Conservation (phyloP, 2,888 invertebrate species). For the Ichneumoninae sp. region DNA sequence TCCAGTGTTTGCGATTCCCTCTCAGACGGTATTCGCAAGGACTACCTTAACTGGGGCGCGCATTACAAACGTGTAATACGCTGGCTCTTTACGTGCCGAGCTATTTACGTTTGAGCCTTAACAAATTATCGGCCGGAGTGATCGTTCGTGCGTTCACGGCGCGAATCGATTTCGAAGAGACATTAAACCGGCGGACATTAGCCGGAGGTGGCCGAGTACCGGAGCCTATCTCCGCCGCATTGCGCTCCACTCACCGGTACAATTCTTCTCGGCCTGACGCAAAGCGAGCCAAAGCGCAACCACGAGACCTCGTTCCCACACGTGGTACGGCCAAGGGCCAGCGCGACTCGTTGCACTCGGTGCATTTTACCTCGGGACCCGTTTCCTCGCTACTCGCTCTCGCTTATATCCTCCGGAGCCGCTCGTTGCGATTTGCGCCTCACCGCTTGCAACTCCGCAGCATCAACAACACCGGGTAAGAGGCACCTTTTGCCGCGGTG, state of each 20-base stretch:
- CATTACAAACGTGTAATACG: background rate
- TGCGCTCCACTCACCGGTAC: slow-evolving; percentile 32
- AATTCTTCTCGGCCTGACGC: slow-evolving; percentile 49
- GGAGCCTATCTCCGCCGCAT: slow-evolving; percentile 9
- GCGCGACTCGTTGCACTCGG: slow-evolving; percentile 59
- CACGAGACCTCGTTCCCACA: slow-evolving; percentile 42
- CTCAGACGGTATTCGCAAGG: no score
- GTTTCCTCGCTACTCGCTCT: slow-evolving; percentile 58
- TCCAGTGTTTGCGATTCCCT: no score
- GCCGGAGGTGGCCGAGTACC: slow-evolving; percentile 4
- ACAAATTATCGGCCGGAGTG: slow-evolving; percentile 35
- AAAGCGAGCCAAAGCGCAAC: slow-evolving; percentile 33
- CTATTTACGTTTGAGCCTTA: background rate
- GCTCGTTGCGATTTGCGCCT: slow-evolving; percentile 59
- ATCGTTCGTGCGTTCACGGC: slow-evolving; percentile 37
- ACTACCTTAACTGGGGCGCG: background rate
- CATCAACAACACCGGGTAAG: slow-evolving; percentile 55
- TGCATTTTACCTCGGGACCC: slow-evolving; percentile 54
- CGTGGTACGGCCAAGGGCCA: slow-evolving; percentile 56
- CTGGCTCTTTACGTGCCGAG: background rate
- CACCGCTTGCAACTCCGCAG: slow-evolving; percentile 29
- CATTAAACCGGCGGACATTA: slow-evolving; percentile 47
- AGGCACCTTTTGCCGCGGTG: slow-evolving; percentile 21
- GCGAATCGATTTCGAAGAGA: slow-evolving; percentile 58
- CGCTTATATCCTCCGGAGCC: slow-evolving; percentile 51